Percentiles rank a stretch among this genome's conserved stretches.
phyloP scores from a whole-genome alignment of 2,113 vertebrate genomes.

The Nansenia antarctica region DNA sequence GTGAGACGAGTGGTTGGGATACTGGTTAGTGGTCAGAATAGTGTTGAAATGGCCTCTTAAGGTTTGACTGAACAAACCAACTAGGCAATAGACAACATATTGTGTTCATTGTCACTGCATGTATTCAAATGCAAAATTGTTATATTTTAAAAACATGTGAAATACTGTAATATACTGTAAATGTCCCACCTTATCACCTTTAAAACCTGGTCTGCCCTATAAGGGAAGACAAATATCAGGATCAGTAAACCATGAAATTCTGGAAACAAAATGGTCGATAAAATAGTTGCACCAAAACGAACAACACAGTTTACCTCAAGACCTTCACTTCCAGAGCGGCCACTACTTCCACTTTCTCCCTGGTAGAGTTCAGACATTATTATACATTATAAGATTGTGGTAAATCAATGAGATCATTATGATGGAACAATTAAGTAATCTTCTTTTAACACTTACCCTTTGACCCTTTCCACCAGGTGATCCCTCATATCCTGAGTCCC shows the following conservation, averaged over 20 bases:
- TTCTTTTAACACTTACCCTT: conserved; percentile 52
- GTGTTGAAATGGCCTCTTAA: no score
- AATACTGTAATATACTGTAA: neutral
- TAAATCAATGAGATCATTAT: neutral
- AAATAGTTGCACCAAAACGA: neutral
- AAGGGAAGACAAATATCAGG: conserved; percentile 35
- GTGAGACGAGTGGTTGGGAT: no score
- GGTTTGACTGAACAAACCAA: no score
- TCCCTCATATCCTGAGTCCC: conserved; percentile 64
- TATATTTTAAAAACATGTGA: neutral
- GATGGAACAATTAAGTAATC: neutral
- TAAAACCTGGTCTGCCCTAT: conserved; percentile 82
- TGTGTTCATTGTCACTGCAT: neutral
- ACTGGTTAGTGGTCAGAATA: no score
- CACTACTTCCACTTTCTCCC: conserved; percentile 78
- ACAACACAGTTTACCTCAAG: conserved; percentile 64
- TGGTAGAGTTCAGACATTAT: conserved; percentile 39
- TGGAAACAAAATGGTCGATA: neutral
- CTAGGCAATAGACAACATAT: no score
- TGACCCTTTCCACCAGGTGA: conserved; percentile 55
- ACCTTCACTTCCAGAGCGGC: conserved; percentile 78
- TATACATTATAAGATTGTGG: neutral
- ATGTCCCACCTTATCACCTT: conserved; percentile 83
- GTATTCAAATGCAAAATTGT: neutral
- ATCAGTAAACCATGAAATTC: neutral